phyloP scores from a whole-genome alignment of 2,113 vertebrate genomes.

The Dicaeum eximium region DNA sequence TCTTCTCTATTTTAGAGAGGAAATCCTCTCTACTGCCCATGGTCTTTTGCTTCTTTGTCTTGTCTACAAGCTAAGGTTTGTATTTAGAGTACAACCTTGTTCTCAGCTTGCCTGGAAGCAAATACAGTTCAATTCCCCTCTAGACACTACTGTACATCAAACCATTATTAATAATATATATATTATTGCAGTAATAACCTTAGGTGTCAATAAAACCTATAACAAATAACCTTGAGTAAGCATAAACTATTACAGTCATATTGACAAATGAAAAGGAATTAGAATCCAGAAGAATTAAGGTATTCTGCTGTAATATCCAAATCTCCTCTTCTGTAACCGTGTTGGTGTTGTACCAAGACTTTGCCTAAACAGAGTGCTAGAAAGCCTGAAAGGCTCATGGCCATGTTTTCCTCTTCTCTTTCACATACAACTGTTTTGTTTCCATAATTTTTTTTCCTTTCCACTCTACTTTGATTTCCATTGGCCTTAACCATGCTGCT shows the following conservation, averaged over 20 bases:
- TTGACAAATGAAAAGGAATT: not conserved
- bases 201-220: not conserved
- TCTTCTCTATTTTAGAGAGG: not conserved
- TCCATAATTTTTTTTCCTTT: not conserved
- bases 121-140: not conserved
- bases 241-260: not conserved
- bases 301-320: not conserved
- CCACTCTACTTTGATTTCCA: not conserved
- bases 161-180: not conserved
- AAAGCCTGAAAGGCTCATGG: not conserved
- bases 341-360: not conserved
- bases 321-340: not conserved
- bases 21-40: not conserved
- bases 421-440: not conserved
- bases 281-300: not conserved
- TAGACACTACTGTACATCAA: not conserved
- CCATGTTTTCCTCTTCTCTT: not conserved
- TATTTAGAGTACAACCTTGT: not conserved
- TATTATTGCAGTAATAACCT: not conserved
- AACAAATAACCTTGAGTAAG: not conserved
- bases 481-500: not conserved
- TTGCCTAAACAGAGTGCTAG: not conserved
- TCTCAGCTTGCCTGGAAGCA: not conserved
- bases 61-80: not conserved
- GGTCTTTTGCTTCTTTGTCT: not conserved